These are phyloP conservation scores for Meloidogyne chitwoodi DNA, from an alignment of 1,140 invertebrate genomes.

Conservation along the genomic window DNA sequence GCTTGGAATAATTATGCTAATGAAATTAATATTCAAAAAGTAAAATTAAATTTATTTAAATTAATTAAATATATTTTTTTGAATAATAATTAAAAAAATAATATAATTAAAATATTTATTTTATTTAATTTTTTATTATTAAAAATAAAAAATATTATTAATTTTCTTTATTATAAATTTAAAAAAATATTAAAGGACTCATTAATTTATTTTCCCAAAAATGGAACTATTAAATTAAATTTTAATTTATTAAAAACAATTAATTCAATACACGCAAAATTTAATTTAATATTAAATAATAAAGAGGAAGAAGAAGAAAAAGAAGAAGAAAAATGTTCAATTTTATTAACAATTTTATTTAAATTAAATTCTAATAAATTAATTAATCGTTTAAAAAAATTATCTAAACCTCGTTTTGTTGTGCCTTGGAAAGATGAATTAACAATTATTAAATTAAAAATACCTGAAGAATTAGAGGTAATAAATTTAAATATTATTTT, in stretches of 20 bases:
- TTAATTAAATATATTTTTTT: not conserved
- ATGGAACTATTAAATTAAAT: constrained; percentile 11
- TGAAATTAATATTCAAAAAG: not conserved
- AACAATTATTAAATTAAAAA: constrained; percentile 1
- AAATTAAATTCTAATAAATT: not conserved
- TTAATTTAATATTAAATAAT: too few species aligned
- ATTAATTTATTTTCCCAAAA: constrained; percentile 5
- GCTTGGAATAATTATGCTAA: not conserved
- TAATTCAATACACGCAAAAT: constrained; percentile 3
- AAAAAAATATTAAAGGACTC: not conserved
- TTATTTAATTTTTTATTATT: too few species aligned
- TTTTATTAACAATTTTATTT: not conserved
- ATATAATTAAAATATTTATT: too few species aligned
- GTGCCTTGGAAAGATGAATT: constrained; percentile 5
- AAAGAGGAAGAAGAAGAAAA: too few species aligned
- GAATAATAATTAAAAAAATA: too few species aligned
- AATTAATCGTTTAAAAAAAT: not conserved
- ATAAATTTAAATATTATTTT: too few species aligned
- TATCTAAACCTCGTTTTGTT: not conserved
- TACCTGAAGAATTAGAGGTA: constrained; percentile 12
- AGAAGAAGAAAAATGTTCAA: constrained; percentile 2
- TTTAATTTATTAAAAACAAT: not conserved
- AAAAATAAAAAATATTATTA: too few species aligned
- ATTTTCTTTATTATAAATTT: too few species aligned
- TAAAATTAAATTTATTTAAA: not conserved